Base-by-base conservation (phyloP, 2,113 vertebrate species). In the Pantherophis guttatus region DNA sequence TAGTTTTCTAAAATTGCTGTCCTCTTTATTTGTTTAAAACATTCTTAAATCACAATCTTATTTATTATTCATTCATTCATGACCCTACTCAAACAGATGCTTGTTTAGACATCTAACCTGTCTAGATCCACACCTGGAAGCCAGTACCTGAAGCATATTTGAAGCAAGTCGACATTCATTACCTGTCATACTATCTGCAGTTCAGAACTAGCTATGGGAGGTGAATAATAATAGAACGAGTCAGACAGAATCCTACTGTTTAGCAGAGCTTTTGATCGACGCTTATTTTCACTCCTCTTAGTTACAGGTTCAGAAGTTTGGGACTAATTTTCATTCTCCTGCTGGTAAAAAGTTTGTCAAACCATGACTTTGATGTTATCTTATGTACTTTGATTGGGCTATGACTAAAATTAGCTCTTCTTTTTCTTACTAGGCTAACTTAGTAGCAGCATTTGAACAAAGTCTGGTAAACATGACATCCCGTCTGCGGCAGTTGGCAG, bases 381-480 rank as follows among this genome's bases (percentile, higher is more conserved):
- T 65, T 65, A 15, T 91, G 6, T 59, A 44, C 58, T 3, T n/a
- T 55, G 39, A n/a, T 93, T 53, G 11, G 48, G 10, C 1, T 86
- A 6, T 12, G n/a, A 55, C 1, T 65, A 24, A 29, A 86, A n/a
- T 12, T 0, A 33, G 33, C 0, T 88, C 93, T 93, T 26, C 89
- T 65, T 29, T 0, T 50, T 85, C 90, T 90, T 95, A 91, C 29
- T 96, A 99, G 99, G 98, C 99, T 53, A 99, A 99, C 90, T 97
- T 99, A 81, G 99, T 99, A 91, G 99, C 99, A 0, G 99, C 99
- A 53, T 99, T 99, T 0, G 99, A 99, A 97, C 99, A 99, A 97
- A 99, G 99, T 95, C 97, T 99, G 95, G 96, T 98, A 44, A 97
- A 98, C 95, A 99, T 99, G 99, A 99, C 99, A 0, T 97, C 98